Conservation (phyloP, 1,140 invertebrate genomes). For the Drosophila parvula region DNA sequence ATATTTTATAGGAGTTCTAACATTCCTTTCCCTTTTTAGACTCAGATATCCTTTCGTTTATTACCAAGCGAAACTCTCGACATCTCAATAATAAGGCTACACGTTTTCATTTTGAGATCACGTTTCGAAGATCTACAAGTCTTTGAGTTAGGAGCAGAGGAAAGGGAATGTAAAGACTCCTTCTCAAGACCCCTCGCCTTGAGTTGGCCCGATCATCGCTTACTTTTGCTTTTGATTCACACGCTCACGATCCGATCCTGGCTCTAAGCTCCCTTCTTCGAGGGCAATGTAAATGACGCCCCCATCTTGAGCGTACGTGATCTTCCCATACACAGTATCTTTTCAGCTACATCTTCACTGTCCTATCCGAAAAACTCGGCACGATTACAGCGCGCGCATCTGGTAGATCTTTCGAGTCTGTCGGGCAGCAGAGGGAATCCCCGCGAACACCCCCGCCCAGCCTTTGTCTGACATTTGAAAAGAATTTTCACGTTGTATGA, state of each 20-base stretch:
- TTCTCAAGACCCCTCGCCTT: slow-evolving; percentile 1
- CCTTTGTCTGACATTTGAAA: slow-evolving; percentile 72
- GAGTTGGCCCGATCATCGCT: slow-evolving; percentile 27
- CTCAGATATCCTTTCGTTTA: neutral
- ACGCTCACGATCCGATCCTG: slow-evolving; percentile 73
- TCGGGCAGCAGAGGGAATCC: slow-evolving; percentile 46
- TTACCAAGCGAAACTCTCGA: neutral
- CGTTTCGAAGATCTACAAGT: slow-evolving; percentile 39
- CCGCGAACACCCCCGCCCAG: slow-evolving; percentile 6
- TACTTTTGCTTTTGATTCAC: slow-evolving; percentile 63
- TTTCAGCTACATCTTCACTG: slow-evolving; percentile 62
- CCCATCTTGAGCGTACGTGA: slow-evolving; percentile 76
- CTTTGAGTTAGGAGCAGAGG: slow-evolving; percentile 1
- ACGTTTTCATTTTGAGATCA: slow-evolving; percentile 43
- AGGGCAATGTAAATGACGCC: slow-evolving; percentile 74
- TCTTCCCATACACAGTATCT: slow-evolving; percentile 65
- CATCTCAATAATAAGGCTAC: slow-evolving; percentile 33
- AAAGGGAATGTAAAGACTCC: neutral
- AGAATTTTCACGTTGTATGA: slow-evolving; percentile 76
- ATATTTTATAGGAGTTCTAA: neutral
- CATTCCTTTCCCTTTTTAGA: slow-evolving; percentile 3
- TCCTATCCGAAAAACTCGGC: slow-evolving; percentile 45
- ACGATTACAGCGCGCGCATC: slow-evolving; percentile 71
- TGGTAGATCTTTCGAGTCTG: slow-evolving; percentile 73
- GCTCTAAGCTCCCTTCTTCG: slow-evolving; percentile 42